phyloP scores from a whole-genome alignment of 2,113 vertebrate genomes.

The Alexandromys fortis region DNA sequence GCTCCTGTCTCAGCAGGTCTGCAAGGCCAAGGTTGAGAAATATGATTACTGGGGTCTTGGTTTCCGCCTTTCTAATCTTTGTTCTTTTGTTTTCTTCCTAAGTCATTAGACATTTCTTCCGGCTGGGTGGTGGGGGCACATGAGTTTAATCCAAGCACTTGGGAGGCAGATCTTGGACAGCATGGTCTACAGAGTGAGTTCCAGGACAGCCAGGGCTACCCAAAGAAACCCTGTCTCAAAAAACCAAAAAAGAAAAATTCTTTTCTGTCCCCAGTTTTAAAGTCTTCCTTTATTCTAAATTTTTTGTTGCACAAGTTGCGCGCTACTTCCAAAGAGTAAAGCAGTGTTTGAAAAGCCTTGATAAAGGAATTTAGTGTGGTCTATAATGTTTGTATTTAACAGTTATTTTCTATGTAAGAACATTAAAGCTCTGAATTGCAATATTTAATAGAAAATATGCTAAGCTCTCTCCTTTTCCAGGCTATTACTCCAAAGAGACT shows the following conservation, averaged over 20 bases:
- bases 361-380: not conserved
- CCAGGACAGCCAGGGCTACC: not conserved
- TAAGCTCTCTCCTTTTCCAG: conserved; percentile 82
- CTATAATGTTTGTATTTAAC: conserved; percentile 22
- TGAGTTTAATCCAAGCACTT: not conserved
- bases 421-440: not conserved
- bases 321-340: not conserved
- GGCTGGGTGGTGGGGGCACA: not conserved
- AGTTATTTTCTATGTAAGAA: not conserved
- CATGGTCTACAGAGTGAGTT: not conserved
- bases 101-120: not conserved
- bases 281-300: not conserved
- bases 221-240: not conserved
- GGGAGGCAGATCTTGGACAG: not conserved
- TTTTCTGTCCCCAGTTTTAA: not conserved
- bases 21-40: not conserved
- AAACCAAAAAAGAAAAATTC: not conserved
- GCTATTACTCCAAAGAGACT: conserved; percentile 97
- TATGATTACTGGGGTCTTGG: not conserved
- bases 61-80: not conserved
- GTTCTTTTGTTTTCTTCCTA: conserved; percentile 1
- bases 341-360: not conserved
- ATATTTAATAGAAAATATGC: conserved; percentile 21
- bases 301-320: too few relatives aligned
- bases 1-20: not conserved